phyloP scores from a whole-genome alignment of 2,888 invertebrate genomes.

The Drosophila atripex region DNA sequence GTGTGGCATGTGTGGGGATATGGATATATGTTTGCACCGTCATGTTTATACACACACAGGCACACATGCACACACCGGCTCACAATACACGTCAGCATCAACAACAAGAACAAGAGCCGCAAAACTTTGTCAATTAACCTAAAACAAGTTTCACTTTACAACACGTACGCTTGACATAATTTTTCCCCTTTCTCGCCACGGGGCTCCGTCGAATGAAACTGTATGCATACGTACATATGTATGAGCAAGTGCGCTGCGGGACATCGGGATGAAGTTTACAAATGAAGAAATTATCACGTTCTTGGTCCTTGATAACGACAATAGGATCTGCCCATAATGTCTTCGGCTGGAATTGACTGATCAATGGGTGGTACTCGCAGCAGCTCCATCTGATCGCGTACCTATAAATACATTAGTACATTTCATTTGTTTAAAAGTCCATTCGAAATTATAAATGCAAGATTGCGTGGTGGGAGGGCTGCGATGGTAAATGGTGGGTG shows the following conservation, averaged over 20 bases:
- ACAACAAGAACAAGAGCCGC: constrained; percentile 38
- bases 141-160: constrained; percentile 75
- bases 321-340: constrained; percentile 86
- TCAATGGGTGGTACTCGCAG: constrained; percentile 86
- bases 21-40: constrained; percentile 19
- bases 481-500: neutral
- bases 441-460: constrained; percentile 20
- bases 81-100: constrained; percentile 23
- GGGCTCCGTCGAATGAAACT: constrained; percentile 14
- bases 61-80: constrained; percentile 17
- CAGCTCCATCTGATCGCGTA: constrained; percentile 86
- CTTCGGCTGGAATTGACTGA: constrained; percentile 86
- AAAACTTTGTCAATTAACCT: constrained; percentile 78
- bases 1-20: constrained; percentile 8
- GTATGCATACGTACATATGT: constrained; percentile 8
- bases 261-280: constrained; percentile 50
- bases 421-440: constrained; percentile 19
- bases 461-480: constrained; percentile 10
- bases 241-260: constrained; percentile 9
- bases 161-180: constrained; percentile 70
- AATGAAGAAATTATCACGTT: constrained; percentile 82
- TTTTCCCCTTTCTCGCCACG: constrained; percentile 45
- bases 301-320: constrained; percentile 85
- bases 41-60: constrained; percentile 12
- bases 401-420: constrained; percentile 79